These are phyloP conservation scores for Ctenomys sociabilis DNA, from an alignment of 2,113 vertebrate genomes.

Conservation along the genomic window DNA sequence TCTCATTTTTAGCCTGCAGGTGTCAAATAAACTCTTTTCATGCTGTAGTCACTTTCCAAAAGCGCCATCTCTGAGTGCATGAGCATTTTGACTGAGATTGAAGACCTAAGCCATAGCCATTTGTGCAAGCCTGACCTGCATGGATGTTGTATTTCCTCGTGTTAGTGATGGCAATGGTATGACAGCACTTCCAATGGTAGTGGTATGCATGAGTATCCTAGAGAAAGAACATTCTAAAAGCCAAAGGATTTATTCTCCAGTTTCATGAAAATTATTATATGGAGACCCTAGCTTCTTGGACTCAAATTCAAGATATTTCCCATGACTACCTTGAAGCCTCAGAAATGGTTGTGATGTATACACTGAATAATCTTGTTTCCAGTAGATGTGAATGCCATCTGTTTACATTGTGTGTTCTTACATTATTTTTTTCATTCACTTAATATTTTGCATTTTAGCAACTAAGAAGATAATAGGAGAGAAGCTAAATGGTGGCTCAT, in stretches of 20 bases:
- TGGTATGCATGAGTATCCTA: rapidly evolving
- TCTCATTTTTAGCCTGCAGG: background rate
- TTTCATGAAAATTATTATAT: background rate
- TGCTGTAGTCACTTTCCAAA: background rate
- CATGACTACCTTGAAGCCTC: background rate
- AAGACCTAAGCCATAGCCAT: background rate
- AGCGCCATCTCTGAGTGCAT: background rate
- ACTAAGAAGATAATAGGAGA: background rate
- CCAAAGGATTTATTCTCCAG: background rate
- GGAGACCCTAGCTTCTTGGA: background rate
- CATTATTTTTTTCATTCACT: background rate
- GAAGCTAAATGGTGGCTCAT: background rate
- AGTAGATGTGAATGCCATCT: background rate
- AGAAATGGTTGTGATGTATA: background rate
- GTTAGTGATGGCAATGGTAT: background rate
- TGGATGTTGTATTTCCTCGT: background rate
- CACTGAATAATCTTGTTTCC: background rate
- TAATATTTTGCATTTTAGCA: background rate
- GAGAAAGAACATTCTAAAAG: background rate
- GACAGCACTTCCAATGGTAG: rapidly evolving
- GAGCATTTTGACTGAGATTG: background rate
- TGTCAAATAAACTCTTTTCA: background rate
- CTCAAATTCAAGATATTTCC: background rate
- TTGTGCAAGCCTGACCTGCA: background rate
- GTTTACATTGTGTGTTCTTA: background rate